phyloP scores from a whole-genome alignment of 2,113 vertebrate genomes.

The Triplophysa rosa region DNA sequence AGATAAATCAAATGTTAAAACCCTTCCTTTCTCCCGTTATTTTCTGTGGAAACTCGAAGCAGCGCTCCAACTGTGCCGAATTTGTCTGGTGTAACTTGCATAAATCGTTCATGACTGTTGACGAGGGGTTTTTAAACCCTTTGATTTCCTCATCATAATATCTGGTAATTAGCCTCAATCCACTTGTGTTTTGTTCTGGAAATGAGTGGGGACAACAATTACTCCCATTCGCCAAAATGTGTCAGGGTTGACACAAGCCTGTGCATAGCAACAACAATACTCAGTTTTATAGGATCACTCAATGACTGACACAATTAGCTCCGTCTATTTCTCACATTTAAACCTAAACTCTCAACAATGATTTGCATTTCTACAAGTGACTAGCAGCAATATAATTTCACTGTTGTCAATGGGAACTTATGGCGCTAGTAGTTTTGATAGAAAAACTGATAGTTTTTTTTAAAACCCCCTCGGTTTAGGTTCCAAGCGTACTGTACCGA shows the following conservation, averaged over 20 bases:
- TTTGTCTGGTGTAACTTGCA: slow-evolving; percentile 34
- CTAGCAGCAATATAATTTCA: no score
- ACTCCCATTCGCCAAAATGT: slow-evolving; percentile 39
- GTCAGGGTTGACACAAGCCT: slow-evolving; percentile 16
- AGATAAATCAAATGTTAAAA: slow-evolving; percentile 48
- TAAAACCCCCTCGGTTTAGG: no score
- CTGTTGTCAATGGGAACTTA: no score
- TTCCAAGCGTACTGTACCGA: no score
- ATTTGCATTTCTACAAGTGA: neutral
- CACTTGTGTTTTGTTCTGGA: slow-evolving; percentile 39
- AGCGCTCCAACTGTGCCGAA: slow-evolving; percentile 47
- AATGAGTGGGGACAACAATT: slow-evolving; percentile 38
- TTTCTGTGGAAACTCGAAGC: slow-evolving; percentile 42
- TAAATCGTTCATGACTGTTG: slow-evolving; percentile 55
- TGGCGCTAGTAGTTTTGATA: no score
- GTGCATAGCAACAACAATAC: neutral
- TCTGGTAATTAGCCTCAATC: slow-evolving; percentile 52
- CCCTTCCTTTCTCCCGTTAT: slow-evolving; percentile 22
- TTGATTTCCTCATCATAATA: slow-evolving; percentile 58
- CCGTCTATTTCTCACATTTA: neutral
- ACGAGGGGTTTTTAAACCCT: slow-evolving; percentile 43
- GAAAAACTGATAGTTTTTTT: no score
- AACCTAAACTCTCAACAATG: neutral
- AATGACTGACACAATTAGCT: slow-evolving; percentile 12
- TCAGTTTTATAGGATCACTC: slow-evolving; percentile 16